Evolutionary conservation across 2,797 vertebrate species (phyloP).

Genomic region (Eutrigla gurnardus): DNA sequence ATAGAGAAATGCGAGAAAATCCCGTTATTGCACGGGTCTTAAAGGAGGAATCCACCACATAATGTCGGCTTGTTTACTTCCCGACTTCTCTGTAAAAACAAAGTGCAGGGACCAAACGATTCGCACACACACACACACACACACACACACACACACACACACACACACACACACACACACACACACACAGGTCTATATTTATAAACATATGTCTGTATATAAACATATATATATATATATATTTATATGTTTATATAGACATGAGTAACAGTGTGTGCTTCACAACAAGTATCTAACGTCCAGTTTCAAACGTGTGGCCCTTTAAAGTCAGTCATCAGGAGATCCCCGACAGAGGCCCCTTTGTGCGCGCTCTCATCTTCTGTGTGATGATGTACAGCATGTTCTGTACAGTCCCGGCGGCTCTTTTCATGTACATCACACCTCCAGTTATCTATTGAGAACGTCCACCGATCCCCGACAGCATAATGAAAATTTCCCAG

Average conservation of each 20-base stretch:
- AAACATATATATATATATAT: too few species aligned
- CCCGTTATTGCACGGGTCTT: neutral
- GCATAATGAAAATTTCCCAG: slow-evolving; percentile 21
- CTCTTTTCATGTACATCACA: slow-evolving; percentile 47
- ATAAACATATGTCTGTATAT: too few species aligned
- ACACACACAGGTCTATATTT: too few species aligned
- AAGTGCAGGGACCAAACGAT: too few species aligned
- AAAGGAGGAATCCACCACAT: neutral
- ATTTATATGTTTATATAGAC: too few species aligned
- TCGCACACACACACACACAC: too few species aligned
- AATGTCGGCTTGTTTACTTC: neutral
- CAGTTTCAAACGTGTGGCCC: neutral
- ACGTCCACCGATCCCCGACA: slow-evolving; percentile 34
- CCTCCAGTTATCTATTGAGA: slow-evolving; percentile 37
- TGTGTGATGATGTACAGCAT: slow-evolving; percentile 28
- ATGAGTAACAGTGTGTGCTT: too few species aligned
- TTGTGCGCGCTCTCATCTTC: slow-evolving; percentile 7
- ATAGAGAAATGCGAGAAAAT: too few species aligned
- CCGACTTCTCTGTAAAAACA: too few species aligned
- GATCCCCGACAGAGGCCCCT: slow-evolving; percentile 31
- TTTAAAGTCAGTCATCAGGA: slow-evolving; percentile 1
- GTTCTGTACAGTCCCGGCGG: slow-evolving; percentile 24
- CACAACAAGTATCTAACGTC: too few species aligned
- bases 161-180: too few species aligned
- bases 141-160: too few species aligned